Conservation (phyloP, 2,113 vertebrate species). For the Cranoglanis bouderius region DNA sequence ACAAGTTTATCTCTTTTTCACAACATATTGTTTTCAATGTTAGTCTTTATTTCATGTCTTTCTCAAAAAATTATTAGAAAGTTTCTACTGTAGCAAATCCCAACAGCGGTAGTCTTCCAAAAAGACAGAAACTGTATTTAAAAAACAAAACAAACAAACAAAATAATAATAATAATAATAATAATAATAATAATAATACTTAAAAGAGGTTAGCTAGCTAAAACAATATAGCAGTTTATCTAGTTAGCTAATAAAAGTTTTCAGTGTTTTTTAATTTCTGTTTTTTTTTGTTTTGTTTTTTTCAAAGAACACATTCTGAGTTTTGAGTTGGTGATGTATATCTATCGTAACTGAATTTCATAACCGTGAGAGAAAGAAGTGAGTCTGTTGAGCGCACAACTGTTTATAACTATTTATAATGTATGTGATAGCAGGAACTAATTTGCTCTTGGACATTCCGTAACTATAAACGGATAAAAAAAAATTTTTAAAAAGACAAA, state of each 20-base stretch:
- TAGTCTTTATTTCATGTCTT: neutral
- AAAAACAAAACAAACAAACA: too few relatives aligned
- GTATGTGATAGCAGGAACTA: neutral
- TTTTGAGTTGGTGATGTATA: neutral
- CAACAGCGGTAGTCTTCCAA: neutral
- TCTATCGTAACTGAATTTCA: neutral
- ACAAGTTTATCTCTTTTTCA: neutral
- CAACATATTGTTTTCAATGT: neutral
- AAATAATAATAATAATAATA: too few relatives aligned
- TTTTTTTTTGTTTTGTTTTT: neutral
- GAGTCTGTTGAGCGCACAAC: neutral
- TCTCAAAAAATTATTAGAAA: too few relatives aligned
- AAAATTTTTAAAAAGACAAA: neutral
- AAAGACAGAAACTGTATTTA: neutral
- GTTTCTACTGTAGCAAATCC: neutral
- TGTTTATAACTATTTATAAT: neutral
- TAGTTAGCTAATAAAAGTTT: neutral
- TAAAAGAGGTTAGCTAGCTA: too few relatives aligned
- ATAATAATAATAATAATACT: too few relatives aligned
- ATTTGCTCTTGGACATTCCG: neutral
- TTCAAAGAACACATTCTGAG: neutral
- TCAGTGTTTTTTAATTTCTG: too few relatives aligned
- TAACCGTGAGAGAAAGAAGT: neutral
- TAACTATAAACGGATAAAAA: neutral
- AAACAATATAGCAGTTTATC: neutral